Base-by-base conservation (phyloP, 1,140 invertebrate species). In the Bombus picipes region DNA sequence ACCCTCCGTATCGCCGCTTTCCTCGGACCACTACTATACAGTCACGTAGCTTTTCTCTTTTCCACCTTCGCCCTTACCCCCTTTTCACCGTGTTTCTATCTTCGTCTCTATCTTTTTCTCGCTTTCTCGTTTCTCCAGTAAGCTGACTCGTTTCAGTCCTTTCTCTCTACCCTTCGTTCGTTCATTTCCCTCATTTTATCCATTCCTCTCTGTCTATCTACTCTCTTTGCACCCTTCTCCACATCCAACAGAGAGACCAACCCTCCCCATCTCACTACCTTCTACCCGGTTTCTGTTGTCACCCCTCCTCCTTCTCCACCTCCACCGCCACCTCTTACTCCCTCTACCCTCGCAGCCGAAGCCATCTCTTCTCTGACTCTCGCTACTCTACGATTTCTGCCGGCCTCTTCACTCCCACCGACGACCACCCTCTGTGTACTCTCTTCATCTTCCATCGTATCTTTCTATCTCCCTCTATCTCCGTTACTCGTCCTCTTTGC, bases 231-330 rank as follows among this genome's bases (percentile, higher is more conserved):
- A 68, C 47, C 82, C 78, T 77, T 85, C 73, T 68, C 85, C 70
- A 68, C 75, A 85, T 70, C 39, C 53, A 59, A 32, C 39, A 85
- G 88, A 81, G 80, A 88, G 81, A 83, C 68, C 80, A 59, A 83
- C 71, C 85, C 81, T 82, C 73, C 32, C 76, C 72, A 53, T 62
- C 66, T 70, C 77, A 84, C 90, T 78, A 66, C 83, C 88, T 81
- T 89, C 90, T 81, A 87, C 75, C 81, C 88, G 83, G 84, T 85
- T 89, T 87, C 91, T 92, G 91, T 93, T 93, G 91, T 92, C 90
- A 92, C 91, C 92, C 90, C 88, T 77, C 88, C 86, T 68, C 77
- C 82, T 76, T 62, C 81, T 81, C 71, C 81, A 78, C 80, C 43
- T 32, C 70, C 84, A 70, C 37, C 28, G 5, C 70, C 39, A n/a